Evolutionary conservation across 1,140 invertebrate species (phyloP), one percentile per base, ranked within the genome.

Genomic region (Maconellicoccus hirsutus): DNA sequence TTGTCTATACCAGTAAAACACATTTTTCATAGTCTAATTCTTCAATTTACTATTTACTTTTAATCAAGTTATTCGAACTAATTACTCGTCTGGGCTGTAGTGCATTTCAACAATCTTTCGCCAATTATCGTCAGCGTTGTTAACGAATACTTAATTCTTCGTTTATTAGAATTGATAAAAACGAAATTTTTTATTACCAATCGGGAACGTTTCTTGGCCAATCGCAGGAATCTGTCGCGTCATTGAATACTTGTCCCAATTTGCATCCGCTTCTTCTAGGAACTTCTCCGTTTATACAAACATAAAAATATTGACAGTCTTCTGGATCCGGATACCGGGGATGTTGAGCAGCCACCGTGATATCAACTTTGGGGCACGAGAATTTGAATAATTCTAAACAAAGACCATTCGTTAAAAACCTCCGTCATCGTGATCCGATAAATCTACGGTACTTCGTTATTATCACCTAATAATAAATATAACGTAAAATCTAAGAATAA

Each of bases 301-400:
- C 91, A 78, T 93, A 95, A 81, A 94, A 94, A 81, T 85, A 94
- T 78, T 94, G 91, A 75, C 93, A 96, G 77, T 96, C 92, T 52
- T 91, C 89, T n/a, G 87, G 86, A 78, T 94, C 91, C 0, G 91
- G 84, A 76, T 93, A 94, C 0, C 92, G 83, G 0, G 92, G 91
- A 81, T 96, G 91, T 0, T 89, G 89, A 0, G 86, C 82, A 0
- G 84, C 90, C 59, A 86, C 83, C 0, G 83, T 83, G 70, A 87
- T 86, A 75, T 89, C 87, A 12, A 90, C 87, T 75, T 87, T 84
- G 0, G 92, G 92, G 74, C 93, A 95, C 8, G 86, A 84, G 79
- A 95, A 95, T 75, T 89, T 84, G 80, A 93, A 93, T 0, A 93
- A 84, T 39, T 94, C 91, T 85, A 79, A 33, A 70, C n/a, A 25